Percentiles rank a stretch among this genome's conserved stretches.
Conservation (phyloP, 2,113 vertebrate genomes). For the Heloderma charlesbogerti region DNA sequence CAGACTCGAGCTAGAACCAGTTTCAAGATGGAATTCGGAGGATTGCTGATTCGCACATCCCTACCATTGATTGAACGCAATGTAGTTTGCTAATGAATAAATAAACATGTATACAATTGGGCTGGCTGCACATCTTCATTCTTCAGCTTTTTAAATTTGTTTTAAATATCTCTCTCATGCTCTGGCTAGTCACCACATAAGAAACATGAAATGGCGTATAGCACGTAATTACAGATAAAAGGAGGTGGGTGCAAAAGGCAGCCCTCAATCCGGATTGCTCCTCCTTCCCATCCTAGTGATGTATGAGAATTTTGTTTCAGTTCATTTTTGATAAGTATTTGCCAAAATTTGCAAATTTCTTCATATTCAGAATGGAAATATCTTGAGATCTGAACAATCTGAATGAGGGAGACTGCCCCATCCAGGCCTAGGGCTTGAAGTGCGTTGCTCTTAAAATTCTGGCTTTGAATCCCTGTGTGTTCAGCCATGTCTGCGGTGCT, state of each 20-base stretch:
- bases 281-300: not conserved
- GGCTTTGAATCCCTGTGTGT: not conserved
- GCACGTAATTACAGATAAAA: not conserved
- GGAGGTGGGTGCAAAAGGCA: not conserved
- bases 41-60: too few relatives aligned
- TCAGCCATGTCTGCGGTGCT: too few relatives aligned
- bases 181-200: not conserved
- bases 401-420: accelerated
- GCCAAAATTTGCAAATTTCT: not conserved
- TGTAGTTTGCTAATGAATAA: not conserved
- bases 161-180: too few relatives aligned
- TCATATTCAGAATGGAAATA: not conserved
- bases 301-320: not conserved
- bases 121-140: not conserved
- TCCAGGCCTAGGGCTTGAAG: too few relatives aligned
- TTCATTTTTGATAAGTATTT: not conserved
- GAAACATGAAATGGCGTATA: not conserved
- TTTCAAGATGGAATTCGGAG: too few relatives aligned
- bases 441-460: not conserved
- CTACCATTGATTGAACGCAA: too few relatives aligned
- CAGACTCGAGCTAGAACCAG: too few relatives aligned
- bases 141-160: not conserved
- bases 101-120: not conserved
- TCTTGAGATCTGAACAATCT: not conserved
- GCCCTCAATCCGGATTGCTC: not conserved